Percentiles rank a stretch among this genome's conserved stretches.
Conservation (phyloP, 2,888 invertebrate genomes). For the Chloromyia formosa region DNA sequence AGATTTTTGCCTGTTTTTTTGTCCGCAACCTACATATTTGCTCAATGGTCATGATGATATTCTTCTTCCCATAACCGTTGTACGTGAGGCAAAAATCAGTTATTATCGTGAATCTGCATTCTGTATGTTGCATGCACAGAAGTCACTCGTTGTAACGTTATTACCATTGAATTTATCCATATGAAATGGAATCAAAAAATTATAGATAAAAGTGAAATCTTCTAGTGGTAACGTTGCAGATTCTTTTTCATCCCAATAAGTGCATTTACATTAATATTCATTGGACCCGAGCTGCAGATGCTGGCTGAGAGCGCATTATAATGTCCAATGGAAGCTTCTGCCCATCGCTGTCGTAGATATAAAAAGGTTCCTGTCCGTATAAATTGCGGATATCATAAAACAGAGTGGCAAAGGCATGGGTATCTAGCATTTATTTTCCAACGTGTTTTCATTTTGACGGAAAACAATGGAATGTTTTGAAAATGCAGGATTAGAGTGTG, state of each 20-base stretch:
- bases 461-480: background rate
- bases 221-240: slow-evolving; percentile 9
- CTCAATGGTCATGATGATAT: background rate
- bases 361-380: background rate
- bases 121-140: slow-evolving; percentile 11
- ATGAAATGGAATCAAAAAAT: background rate
- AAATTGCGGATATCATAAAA: background rate
- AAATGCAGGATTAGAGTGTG: background rate
- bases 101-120: slow-evolving; percentile 38
- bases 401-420: no score
- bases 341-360: background rate
- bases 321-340: background rate
- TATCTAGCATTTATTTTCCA: no score
- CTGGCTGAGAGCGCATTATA: background rate
- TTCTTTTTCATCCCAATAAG: slow-evolving; percentile 28
- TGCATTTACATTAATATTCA: slow-evolving; percentile 40
- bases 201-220: slow-evolving; percentile 28
- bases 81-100: slow-evolving; percentile 39
- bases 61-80: background rate
- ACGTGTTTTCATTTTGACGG: no score
- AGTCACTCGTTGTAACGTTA: slow-evolving; percentile 25
- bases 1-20: slow-evolving; percentile 14
- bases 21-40: slow-evolving; percentile 29
- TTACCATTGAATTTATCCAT: slow-evolving; percentile 5
- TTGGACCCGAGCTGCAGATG: background rate